Evolutionary conservation across 64 coral and sea anemone genomes (phyloP), one percentile per base, ranked within the genome.

Genomic region (Orbicella faveolata): DNA sequence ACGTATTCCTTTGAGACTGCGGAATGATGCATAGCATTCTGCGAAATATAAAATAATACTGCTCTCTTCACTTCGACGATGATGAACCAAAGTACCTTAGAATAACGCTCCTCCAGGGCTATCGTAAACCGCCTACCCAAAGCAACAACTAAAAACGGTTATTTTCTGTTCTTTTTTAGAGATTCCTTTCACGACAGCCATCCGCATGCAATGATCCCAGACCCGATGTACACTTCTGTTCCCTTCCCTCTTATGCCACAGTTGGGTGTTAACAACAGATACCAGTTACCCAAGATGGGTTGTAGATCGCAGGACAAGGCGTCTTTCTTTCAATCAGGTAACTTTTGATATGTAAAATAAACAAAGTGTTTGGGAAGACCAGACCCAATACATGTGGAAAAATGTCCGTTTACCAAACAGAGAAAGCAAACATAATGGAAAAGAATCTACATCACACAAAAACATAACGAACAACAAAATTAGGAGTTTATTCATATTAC

Each of bases 261-360:
- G 68, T 37, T 85, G 21, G 82, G 82, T 20, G 82, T 85, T 15
- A 85, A 73, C 65, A 85, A 9, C 82, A 85, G 82, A 72, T 85
- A 85, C 82, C 82, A 85, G 9, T 39, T 85, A 52, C 64, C 82
- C 41, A 85, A 85, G 82, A 85, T 85, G 23, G 82, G 82, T 39
- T 85, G 82, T 44, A 85, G 82, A 85, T 44, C 82, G 18, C 82
- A 73, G 39, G 82, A 85, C 82, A 85, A 85, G 68, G 82, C 63
- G 19, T 17, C 82, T 68, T 85, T 85, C 82, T 85, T 85, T 30
- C 82, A 85, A 21, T 72, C 82, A 85, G 82, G 82, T 85, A 39
- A 85, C 23, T 70, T 4, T n/a, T 17, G 36, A 41, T 44, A 18
- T 21, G 7, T 13, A 9, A 64, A 34, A 25, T 20, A 63, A 18